Percentiles rank a stretch among this genome's conserved stretches.
Evolutionary conservation across 1,140 invertebrate species (phyloP).

Genomic region (Bombus turneri): DNA sequence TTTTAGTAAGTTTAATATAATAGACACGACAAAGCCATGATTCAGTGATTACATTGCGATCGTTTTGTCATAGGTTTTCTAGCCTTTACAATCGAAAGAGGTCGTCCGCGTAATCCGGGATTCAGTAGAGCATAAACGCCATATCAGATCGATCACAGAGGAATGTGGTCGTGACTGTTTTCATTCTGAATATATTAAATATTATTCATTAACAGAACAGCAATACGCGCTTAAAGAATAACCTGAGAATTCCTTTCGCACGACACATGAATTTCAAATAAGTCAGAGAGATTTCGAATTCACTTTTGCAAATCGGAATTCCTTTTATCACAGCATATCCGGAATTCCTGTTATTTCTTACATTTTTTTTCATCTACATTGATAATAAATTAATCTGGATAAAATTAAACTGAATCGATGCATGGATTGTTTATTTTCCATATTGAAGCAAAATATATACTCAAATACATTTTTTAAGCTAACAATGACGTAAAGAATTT

Average conservation of each 20-base stretch:
- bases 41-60: slow-evolving; percentile 7
- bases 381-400: too few relatives aligned
- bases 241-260: slow-evolving; percentile 8
- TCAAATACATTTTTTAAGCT: not conserved
- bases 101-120: slow-evolving; percentile 29
- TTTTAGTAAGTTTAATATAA: too few relatives aligned
- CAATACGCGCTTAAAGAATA: slow-evolving; percentile 4
- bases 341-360: not conserved
- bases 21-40: not conserved
- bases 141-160: slow-evolving; percentile 30
- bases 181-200: slow-evolving; percentile 31
- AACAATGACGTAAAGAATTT: not conserved
- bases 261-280: slow-evolving; percentile 12
- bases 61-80: not conserved
- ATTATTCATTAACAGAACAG: slow-evolving; percentile 30
- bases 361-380: too few relatives aligned
- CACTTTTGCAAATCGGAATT: not conserved
- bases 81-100: slow-evolving; percentile 20
- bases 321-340: not conserved
- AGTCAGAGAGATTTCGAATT: not conserved
- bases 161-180: slow-evolving; percentile 37
- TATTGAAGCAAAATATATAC: not conserved
- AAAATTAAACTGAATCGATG: too few relatives aligned
- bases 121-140: slow-evolving; percentile 37
- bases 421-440: too few relatives aligned